Evolutionary conservation across 2,797 vertebrate genomes (phyloP).

Genomic region (Prunella strophiata): DNA sequence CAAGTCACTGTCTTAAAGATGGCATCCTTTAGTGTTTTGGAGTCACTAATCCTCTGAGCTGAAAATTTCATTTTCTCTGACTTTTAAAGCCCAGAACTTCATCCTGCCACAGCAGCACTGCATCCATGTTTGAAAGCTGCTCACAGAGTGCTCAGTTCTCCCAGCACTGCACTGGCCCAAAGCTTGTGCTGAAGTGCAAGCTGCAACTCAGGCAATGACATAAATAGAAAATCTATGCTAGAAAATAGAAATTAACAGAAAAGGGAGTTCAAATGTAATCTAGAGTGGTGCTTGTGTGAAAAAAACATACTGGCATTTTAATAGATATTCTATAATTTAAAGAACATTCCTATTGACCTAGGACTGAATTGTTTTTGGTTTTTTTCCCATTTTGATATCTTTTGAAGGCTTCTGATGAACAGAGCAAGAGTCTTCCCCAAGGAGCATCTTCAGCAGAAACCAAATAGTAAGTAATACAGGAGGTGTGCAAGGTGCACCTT

Average conservation of each 20-base stretch:
- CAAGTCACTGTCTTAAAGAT: background rate
- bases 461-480: background rate
- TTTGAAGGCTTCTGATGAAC: background rate
- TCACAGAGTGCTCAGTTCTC: background rate
- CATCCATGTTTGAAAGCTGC: background rate
- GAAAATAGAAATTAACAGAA: background rate
- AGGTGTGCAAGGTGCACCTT: background rate
- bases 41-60: background rate
- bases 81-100: background rate
- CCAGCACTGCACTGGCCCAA: background rate
- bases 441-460: background rate
- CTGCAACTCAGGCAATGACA: background rate
- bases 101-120: background rate
- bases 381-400: background rate
- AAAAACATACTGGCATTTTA: background rate
- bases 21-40: background rate
- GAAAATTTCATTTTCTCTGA: background rate
- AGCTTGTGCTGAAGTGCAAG: background rate
- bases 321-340: background rate
- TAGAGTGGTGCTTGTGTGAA: background rate
- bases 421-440: background rate
- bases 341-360: background rate
- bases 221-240: background rate
- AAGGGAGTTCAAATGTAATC: rapidly evolving
- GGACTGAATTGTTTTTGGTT: background rate